Evolutionary conservation across 2,888 invertebrate genomes (phyloP), one percentile per base, ranked within the genome.

Genomic region (Dromius quadrimaculatus): DNA sequence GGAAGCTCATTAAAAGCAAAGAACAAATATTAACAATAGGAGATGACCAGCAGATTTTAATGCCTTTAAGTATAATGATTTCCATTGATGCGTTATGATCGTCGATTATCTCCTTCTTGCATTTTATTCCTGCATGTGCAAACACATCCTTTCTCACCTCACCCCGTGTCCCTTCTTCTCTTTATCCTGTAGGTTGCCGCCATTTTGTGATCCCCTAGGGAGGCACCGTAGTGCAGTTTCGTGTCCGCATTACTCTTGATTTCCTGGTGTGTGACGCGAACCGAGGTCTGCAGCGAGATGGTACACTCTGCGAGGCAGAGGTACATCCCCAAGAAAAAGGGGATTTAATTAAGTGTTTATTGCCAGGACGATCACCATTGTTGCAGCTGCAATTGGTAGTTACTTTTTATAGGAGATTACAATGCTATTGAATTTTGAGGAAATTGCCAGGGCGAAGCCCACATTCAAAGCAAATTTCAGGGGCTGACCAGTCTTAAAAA

Each of bases 191-290:
- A n/a, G n/a, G 34, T 36, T 15, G 70, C 34, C 81, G 80, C 80
- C 81, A 80, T 80, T 80, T 79, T 79, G 77, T 75, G 75, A 80
- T 80, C 81, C 83, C 77, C 76, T 83, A 84, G 83, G 79, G 78
- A 77, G 77, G 79, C 73, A 83, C 84, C 78, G 81, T 82, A 86
- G 86, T 86, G 85, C 86, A 85, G 85, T 86, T 87, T 85, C 87
- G 84, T 87, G 87, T 87, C 85, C 84, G 85, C 86, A 87, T 87
- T 87, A 87, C 85, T 87, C 87, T 86, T 87, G 87, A 87, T 87
- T 86, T 86, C 85, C 85, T 80, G 83, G 80, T 81, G 83, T 84
- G 85, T 62, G 68, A 62, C 41, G 62, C n/a, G n/a, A n/a, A n/a
- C 22, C 62, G 41, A 15, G 41, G 20, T 62, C 41, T 41, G 38